Evolutionary conservation across 2,113 vertebrate genomes (phyloP).

Genomic region (Terrapene triunguis): DNA sequence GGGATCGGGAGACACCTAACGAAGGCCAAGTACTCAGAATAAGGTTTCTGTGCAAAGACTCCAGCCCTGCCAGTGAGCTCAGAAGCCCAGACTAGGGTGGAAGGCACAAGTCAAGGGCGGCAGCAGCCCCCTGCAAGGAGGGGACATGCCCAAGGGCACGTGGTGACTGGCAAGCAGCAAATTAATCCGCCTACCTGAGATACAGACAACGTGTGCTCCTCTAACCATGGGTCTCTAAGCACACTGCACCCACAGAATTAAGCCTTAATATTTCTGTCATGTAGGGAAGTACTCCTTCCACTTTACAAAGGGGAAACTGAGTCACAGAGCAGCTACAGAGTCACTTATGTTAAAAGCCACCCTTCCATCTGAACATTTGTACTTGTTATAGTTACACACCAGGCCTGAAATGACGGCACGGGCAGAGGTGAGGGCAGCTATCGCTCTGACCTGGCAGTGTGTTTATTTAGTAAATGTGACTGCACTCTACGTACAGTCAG

Average conservation of each 20-base stretch:
- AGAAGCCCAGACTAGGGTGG: no score
- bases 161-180: neutral
- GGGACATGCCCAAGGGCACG: neutral
- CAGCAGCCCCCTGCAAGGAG: neutral
- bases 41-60: neutral
- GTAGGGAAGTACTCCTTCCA: neutral
- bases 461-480: neutral
- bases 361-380: neutral
- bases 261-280: neutral
- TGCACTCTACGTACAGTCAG: neutral
- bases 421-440: neutral
- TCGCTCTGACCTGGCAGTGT: neutral
- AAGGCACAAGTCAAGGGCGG: neutral
- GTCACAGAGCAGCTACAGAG: neutral
- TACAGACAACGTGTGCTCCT: neutral
- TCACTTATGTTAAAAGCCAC: neutral
- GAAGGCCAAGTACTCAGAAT: neutral
- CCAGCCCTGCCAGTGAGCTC: no score
- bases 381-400: neutral
- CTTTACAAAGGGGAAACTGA: neutral
- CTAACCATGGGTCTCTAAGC: neutral
- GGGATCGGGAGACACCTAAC: neutral
- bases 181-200: accelerated
- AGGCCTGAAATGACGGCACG: neutral
- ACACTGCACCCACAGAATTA: neutral